Conservation (phyloP, 2,797 vertebrate genomes). For the Erethizon dorsatum region DNA sequence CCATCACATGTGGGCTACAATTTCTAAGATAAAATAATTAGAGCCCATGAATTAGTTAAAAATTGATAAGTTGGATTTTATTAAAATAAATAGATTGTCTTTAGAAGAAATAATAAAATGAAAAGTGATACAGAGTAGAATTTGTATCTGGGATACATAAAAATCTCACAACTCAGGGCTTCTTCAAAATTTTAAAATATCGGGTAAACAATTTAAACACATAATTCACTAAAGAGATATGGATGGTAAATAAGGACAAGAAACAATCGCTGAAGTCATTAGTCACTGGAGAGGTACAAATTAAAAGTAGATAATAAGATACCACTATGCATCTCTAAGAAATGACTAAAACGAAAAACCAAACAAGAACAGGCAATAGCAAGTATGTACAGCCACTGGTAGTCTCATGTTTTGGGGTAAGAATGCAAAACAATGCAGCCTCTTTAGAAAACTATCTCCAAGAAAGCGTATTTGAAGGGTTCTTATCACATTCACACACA, state of each 20-base stretch:
- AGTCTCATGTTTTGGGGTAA: neutral
- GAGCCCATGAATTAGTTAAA: neutral
- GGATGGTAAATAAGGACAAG: neutral
- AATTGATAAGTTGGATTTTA: neutral
- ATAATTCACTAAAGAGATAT: neutral
- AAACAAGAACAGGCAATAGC: neutral
- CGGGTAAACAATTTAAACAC: neutral
- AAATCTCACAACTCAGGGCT: conserved; percentile 17
- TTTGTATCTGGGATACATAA: neutral
- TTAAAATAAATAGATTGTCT: conserved; percentile 20
- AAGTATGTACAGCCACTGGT: neutral
- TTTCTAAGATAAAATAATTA: neutral
- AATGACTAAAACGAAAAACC: neutral
- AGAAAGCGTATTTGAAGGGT: neutral
- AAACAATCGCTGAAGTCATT: neutral
- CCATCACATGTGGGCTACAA: neutral
- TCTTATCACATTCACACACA: neutral
- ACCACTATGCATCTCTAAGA: neutral
- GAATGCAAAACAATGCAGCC: neutral
- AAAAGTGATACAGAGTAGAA: neutral
- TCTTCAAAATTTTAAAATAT: conserved; percentile 16
- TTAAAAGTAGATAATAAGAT: neutral
- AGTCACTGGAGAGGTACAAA: neutral
- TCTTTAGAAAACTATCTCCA: neutral
- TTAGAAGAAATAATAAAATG: conserved; percentile 53